Evolutionary conservation across 2,797 vertebrate species (phyloP), one percentile per base, ranked within the genome.

Genomic region (Melopsittacus undulatus): DNA sequence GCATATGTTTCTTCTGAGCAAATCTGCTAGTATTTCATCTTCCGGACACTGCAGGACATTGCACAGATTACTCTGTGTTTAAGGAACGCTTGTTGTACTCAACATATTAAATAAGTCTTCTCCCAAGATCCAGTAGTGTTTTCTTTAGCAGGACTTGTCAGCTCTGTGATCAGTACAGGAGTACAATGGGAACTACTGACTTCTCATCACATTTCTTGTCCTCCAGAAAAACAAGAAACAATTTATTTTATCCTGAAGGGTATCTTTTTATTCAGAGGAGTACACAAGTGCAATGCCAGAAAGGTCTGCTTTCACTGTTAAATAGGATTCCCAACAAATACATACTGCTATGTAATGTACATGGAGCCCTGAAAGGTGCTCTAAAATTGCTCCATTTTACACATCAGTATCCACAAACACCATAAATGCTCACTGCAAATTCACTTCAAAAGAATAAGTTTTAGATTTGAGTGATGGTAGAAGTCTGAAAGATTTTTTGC

Each of bases 341-440:
- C 40, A 46, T 27, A 3, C 9, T 27, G 18, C 24, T 30, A 2
- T 4, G 10, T 63, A 36, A 27, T 8, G 13, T 21, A 45, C 8
- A 6, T 40, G 42, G 46, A 82, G 7, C 7, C 26, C 29, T 32
- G 16, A 72, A 59, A 18, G 3, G 4, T 48, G 45, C 36, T 72
- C 42, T 62, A 42, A 62, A 87, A 51, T 69, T 49, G 34, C 14
- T 73, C 23, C 32, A 6, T 82, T 87, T 94, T 89, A 32, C 38
- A 80, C 29, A n/a, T 49, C 13, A 3, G 17, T 79, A 7, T 63
- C 10, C 21, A 20, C 51, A 80, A 59, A 82, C 11, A 57, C 10
- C 2, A 0, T 49, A 77, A 76, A 66, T 0, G 0, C 5, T 79
- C 20, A 17, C 7, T 51, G 42, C 21, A 38, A 9, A 23, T 90